Percentiles rank a stretch among this genome's conserved stretches.
phyloP scores from a whole-genome alignment of 2,797 vertebrate genomes.

The Betta splendens region DNA sequence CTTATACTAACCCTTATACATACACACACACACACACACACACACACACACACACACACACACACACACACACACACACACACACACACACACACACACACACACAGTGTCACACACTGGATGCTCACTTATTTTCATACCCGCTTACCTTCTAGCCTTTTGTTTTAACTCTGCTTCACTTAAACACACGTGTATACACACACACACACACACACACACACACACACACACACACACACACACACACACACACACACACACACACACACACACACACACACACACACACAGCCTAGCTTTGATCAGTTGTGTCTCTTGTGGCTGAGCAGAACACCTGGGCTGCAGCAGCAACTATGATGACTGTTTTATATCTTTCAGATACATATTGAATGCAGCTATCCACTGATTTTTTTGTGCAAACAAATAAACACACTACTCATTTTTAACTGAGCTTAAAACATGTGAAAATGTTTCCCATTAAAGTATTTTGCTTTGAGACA shows the following conservation, averaged over 20 bases:
- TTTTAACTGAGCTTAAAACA: too few species aligned
- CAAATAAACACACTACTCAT: neutral
- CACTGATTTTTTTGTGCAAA: neutral
- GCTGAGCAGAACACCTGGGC: constrained; percentile 28
- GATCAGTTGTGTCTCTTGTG: constrained; percentile 27
- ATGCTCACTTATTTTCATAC: neutral
- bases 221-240: neutral
- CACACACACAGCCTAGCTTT: constrained; percentile 15
- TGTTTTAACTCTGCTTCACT: constrained; percentile 4
- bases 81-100: constrained; percentile 23
- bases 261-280: neutral
- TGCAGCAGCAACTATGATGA: constrained; percentile 2
- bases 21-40: constrained; percentile 31
- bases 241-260: constrained; percentile 7
- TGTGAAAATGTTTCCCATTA: neutral
- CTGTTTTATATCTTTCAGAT: constrained; percentile 14
- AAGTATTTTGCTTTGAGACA: neutral
- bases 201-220: constrained; percentile 2
- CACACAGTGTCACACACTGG: neutral
- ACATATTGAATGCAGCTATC: constrained; percentile 15
- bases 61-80: constrained; percentile 25
- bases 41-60: constrained; percentile 1
- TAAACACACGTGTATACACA: too few species aligned
- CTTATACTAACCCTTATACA: constrained; percentile 55
- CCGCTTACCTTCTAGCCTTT: constrained; percentile 2